Conservation (phyloP, 2,113 vertebrate genomes). For the Barnardius zonarius region DNA sequence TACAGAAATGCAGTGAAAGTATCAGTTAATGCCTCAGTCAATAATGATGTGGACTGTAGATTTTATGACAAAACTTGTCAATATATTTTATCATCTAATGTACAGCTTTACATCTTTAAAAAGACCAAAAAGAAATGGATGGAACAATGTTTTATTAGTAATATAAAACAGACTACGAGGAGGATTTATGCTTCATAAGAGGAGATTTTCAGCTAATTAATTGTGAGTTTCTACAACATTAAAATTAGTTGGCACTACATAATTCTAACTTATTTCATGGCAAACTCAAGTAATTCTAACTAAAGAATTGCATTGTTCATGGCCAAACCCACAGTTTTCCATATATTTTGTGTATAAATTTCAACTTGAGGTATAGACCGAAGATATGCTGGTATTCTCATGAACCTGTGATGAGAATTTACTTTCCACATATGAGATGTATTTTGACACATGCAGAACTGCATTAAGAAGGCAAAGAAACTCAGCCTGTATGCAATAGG, state of each 20-base stretch:
- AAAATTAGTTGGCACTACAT: neutral
- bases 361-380: neutral
- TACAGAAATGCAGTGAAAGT: neutral
- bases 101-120: neutral
- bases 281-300: neutral
- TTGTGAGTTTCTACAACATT: neutral
- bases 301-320: neutral
- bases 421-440: neutral
- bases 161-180: neutral
- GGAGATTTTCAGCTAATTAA: constrained; percentile 23
- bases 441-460: neutral
- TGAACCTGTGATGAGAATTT: neutral
- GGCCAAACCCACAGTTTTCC: neutral
- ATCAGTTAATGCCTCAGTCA: neutral
- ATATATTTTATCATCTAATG: neutral
- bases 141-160: neutral
- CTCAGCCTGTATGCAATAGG: neutral
- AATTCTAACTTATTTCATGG: neutral
- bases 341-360: neutral
- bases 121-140: neutral
- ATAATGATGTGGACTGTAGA: neutral
- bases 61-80: neutral
- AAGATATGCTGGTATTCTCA: neutral
- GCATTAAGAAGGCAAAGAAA: neutral
- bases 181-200: constrained; percentile 5